Evolutionary conservation across 2,113 vertebrate species (phyloP).

Genomic region (Sorex araneus): DNA sequence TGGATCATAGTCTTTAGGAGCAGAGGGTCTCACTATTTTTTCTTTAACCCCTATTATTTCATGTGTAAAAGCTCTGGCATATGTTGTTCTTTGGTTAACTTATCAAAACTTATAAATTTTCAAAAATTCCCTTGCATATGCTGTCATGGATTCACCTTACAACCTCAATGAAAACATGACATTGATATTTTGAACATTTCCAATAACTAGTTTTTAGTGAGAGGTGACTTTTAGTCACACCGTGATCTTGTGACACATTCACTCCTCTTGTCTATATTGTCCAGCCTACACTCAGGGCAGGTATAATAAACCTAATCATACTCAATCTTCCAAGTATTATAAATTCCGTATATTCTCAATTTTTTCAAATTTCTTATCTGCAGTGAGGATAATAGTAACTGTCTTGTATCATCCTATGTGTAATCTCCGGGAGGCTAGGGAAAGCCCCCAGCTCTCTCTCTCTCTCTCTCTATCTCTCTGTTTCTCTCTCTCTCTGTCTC

Average conservation of each 20-base stretch:
- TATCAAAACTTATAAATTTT: not conserved
- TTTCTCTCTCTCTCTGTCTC: too few species aligned
- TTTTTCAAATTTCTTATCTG: not conserved
- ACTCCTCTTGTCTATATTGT: fast-evolving
- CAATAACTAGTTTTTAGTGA: not conserved
- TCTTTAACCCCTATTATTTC: not conserved
- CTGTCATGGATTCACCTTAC: not conserved
- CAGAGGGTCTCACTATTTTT: too few species aligned
- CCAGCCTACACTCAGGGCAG: not conserved
- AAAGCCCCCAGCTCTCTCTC: too few species aligned
- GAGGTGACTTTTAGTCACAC: not conserved
- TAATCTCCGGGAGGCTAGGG: too few species aligned
- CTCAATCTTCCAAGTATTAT: not conserved
- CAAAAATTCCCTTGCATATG: not conserved
- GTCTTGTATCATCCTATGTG: not conserved
- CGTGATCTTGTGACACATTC: not conserved
- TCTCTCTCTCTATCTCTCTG: too few species aligned
- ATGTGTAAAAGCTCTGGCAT: not conserved
- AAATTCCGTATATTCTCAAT: not conserved
- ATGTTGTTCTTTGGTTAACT: not conserved
- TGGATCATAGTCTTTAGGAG: too few species aligned
- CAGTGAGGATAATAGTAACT: not conserved
- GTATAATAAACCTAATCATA: not conserved
- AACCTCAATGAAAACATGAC: not conserved
- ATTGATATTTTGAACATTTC: not conserved